A percentile compares a stretch with the other conserved stretches of the same genome.
phyloP scores from a whole-genome alignment of 2,797 vertebrate genomes.

The Melanotaenia pygmaea region DNA sequence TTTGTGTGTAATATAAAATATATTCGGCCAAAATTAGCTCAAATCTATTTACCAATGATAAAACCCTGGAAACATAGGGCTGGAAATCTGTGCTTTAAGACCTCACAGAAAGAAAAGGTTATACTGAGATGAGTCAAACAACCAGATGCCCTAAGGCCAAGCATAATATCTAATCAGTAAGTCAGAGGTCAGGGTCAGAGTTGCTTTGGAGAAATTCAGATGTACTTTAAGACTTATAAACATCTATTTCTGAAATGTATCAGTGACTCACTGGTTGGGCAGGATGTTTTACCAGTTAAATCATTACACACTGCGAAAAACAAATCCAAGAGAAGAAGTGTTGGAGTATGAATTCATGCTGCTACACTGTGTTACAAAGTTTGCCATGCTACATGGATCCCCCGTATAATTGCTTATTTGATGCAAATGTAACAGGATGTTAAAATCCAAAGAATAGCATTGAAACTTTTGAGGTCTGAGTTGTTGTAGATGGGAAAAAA shows the following conservation, averaged over 20 bases:
- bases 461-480: background rate
- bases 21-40: slow-evolving; percentile 6
- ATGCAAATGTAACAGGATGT: background rate
- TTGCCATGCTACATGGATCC: background rate
- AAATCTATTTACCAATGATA: slow-evolving; percentile 3
- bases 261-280: background rate
- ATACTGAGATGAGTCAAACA: slow-evolving; percentile 2
- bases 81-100: slow-evolving; percentile 22
- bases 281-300: slow-evolving; percentile 3
- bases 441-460: background rate
- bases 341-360: too few species aligned
- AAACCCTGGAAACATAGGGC: slow-evolving; percentile 7
- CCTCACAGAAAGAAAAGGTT: slow-evolving; percentile 5
- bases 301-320: background rate
- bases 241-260: slow-evolving; percentile 35
- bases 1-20: slow-evolving; percentile 16
- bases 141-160: background rate
- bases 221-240: slow-evolving; percentile 43
- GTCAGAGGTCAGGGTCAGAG: slow-evolving; percentile 32
- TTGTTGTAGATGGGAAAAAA: background rate
- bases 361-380: background rate
- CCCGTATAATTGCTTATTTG: background rate
- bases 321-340: background rate
- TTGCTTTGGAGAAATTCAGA: slow-evolving; percentile 13
- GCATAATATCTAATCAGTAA: slow-evolving; percentile 15